Percentiles rank a stretch among this genome's conserved stretches.
Conservation (phyloP, 2,113 vertebrate species). For the Bos javanicus region DNA sequence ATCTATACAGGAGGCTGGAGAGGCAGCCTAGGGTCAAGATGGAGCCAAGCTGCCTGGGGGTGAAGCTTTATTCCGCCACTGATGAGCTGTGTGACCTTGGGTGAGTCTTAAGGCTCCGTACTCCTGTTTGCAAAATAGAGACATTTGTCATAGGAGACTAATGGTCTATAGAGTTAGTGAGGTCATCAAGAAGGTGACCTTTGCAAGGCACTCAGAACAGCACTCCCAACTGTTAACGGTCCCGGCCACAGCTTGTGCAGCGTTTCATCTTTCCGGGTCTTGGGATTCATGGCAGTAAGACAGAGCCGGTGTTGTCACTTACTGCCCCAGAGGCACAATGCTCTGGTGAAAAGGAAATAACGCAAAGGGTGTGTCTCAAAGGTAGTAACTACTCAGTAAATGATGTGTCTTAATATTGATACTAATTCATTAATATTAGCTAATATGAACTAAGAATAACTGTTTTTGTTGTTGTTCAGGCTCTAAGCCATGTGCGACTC, state of each 20-base stretch:
- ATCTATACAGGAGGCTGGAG: rapidly evolving
- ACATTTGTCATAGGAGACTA: rapidly evolving
- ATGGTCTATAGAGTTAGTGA: rapidly evolving
- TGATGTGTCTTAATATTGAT: neutral
- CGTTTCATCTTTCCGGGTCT: neutral
- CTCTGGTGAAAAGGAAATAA: neutral
- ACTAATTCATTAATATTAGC: neutral
- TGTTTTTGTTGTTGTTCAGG: neutral
- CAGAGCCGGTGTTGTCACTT: rapidly evolving
- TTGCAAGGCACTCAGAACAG: neutral
- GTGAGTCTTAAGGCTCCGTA: neutral
- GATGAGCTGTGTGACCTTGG: too few relatives aligned
- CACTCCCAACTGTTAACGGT: rapidly evolving
- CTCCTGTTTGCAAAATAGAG: neutral
- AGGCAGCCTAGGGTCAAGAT: neutral
- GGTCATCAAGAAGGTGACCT: neutral
- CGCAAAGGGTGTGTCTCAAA: neutral
- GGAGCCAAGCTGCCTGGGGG: neutral
- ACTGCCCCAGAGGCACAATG: too few relatives aligned
- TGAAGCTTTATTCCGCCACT: neutral
- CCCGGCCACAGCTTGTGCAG: neutral
- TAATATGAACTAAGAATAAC: too few relatives aligned
- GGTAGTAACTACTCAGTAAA: neutral
- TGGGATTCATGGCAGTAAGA: too few relatives aligned
- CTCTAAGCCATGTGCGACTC: neutral